A percentile compares a stretch with the other conserved stretches of the same genome.
Evolutionary conservation across 2,113 vertebrate species (phyloP).

Genomic region (Heterotis niloticus): DNA sequence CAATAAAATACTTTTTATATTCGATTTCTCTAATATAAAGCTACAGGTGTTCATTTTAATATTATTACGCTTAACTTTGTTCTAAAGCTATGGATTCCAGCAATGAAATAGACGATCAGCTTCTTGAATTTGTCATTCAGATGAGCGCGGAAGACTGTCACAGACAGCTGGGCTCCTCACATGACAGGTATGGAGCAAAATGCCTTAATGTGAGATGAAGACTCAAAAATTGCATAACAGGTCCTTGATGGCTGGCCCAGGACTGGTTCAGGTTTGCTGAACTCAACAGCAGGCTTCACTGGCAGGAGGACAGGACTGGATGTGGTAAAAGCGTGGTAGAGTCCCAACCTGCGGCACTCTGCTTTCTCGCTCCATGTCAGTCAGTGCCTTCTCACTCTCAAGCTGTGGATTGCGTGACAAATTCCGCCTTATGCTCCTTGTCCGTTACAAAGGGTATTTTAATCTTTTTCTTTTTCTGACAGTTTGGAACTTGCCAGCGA

Average conservation of each 20-base stretch:
- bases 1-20: not conserved
- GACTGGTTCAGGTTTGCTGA: too few species aligned
- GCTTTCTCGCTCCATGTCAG: too few species aligned
- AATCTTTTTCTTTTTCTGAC: constrained; percentile 30
- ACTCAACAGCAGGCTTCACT: too few species aligned
- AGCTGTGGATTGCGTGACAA: not conserved
- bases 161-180: constrained; percentile 44
- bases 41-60: not conserved
- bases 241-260: too few species aligned
- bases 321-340: too few species aligned
- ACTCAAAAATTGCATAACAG: too few species aligned
- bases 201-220: not conserved
- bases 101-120: constrained; percentile 60
- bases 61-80: constrained; percentile 21
- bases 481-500: constrained; percentile 67
- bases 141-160: constrained; percentile 70
- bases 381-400: not conserved
- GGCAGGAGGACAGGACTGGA: too few species aligned
- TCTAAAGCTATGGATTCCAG: constrained; percentile 56
- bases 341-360: too few species aligned
- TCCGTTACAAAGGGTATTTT: not conserved
- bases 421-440: not conserved
- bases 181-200: constrained; percentile 64
- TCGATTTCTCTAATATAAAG: not conserved
- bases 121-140: constrained; percentile 66